Percentiles rank a stretch among this genome's conserved stretches.
Conservation (phyloP, 2,113 vertebrate genomes). For the Lepus timidus region DNA sequence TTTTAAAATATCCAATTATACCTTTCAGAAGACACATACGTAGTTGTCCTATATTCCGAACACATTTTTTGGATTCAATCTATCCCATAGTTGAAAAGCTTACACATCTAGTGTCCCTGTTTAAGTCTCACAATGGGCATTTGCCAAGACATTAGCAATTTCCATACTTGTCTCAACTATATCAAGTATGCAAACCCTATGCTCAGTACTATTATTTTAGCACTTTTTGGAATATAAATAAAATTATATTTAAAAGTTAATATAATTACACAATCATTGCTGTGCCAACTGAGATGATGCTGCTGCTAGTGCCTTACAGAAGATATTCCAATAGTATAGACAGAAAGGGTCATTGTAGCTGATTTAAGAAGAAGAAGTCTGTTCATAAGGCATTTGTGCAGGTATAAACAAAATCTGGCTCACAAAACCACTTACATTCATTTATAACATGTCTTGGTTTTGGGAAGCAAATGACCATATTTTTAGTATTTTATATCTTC, state of each 20-base stretch:
- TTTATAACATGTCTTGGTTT: slow-evolving; percentile 29
- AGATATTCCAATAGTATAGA: not conserved
- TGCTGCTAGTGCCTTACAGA: not conserved
- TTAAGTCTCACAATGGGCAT: not conserved
- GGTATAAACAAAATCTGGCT: slow-evolving; percentile 19
- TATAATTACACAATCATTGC: not conserved
- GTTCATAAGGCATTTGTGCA: not conserved
- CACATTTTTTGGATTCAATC: not conserved
- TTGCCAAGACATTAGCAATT: not conserved
- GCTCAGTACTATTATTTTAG: slow-evolving; percentile 20
- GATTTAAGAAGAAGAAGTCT: not conserved
- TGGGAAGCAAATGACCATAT: not conserved
- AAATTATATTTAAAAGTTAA: not conserved
- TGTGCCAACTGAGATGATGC: not conserved
- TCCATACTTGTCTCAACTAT: not conserved
- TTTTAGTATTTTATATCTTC: slow-evolving; percentile 28
- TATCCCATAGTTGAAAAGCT: not conserved
- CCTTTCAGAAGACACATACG: not conserved
- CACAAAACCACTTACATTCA: not conserved
- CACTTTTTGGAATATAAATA: slow-evolving; percentile 31
- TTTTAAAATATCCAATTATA: slow-evolving; percentile 3
- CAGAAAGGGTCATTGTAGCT: not conserved
- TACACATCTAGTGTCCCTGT: not conserved
- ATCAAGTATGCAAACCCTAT: not conserved
- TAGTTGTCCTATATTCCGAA: not conserved